These are phyloP conservation scores for cattle (Bos taurus) DNA, from an alignment of 2,113 vertebrate genomes.

Conservation along the genomic window ARS-UCD2.0 NC_037355.1:41822501-41823000, in stretches of 20 bases:
- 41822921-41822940: neutral
- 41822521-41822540: neutral
- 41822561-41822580: neutral
- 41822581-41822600: neutral
- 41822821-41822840: neutral
- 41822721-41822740: neutral
- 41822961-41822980: neutral
- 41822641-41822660: neutral
- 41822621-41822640: neutral
- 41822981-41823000: neutral
- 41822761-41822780: accelerated
- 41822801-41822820: accelerated
- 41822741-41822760: neutral
- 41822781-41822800: neutral
- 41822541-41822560: neutral
- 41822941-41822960: neutral
- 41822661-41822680: neutral
- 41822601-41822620: neutral
- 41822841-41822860: neutral
- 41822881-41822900: neutral
- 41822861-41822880: neutral
- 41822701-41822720: neutral
- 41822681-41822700: neutral
- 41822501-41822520: neutral
- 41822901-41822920: neutral